phyloP scores from a whole-genome alignment of 1,140 invertebrate species.

The Pantala flavescens region DNA sequence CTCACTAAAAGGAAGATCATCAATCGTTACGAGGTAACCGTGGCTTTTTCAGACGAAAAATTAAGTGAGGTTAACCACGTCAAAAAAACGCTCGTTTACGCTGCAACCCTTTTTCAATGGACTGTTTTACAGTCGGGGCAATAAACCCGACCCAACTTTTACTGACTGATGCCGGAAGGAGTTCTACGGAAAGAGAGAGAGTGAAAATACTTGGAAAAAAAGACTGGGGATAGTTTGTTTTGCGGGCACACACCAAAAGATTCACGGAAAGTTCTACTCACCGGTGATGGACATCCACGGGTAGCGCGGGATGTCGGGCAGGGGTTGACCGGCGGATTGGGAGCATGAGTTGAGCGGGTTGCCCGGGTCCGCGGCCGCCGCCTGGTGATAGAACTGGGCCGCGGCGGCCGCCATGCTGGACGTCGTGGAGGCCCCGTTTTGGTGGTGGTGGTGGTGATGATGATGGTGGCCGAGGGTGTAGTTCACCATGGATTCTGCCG shows the following conservation, averaged over 20 bases:
- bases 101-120: constrained; percentile 1
- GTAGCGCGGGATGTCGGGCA: constrained; percentile 80
- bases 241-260: neutral
- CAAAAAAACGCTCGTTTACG: neutral
- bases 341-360: constrained; percentile 45
- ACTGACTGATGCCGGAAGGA: no score
- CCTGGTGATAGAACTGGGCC: constrained; percentile 80
- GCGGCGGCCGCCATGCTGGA: constrained; percentile 44
- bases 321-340: constrained; percentile 56
- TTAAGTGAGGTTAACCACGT: constrained; percentile 1
- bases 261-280: constrained; percentile 41
- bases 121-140: neutral
- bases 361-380: constrained; percentile 50
- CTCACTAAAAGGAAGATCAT: neutral
- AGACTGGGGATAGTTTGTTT: neutral
- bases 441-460: constrained; percentile 57
- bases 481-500: constrained; percentile 67
- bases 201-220: no score
- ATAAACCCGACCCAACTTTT: neutral
- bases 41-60: neutral
- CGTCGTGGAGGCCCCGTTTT: constrained; percentile 54
- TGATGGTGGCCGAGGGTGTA: constrained; percentile 40
- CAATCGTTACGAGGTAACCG: neutral
- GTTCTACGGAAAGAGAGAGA: neutral
- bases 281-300: constrained; percentile 97